phyloP scores from a whole-genome alignment of 2,797 vertebrate genomes.

The Pipistrellus pipistrellus region DNA sequence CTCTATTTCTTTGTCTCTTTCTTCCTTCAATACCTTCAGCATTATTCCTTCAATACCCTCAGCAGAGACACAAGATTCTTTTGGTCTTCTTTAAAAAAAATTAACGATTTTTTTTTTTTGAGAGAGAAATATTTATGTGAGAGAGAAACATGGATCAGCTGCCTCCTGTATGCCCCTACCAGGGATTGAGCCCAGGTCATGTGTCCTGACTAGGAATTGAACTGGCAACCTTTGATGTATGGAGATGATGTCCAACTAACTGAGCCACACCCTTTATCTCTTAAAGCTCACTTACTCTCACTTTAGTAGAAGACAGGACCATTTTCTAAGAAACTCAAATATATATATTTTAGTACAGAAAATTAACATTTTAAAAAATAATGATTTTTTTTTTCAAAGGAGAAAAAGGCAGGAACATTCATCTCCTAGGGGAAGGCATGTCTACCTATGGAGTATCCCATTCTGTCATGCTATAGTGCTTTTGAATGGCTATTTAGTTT shows the following conservation, averaged over 20 bases:
- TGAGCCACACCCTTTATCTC: not conserved
- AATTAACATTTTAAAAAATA: conserved; percentile 69
- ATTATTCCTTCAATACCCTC: not conserved
- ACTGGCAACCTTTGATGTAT: too few relatives aligned
- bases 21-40: not conserved
- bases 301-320: conserved; percentile 33
- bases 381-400: conserved; percentile 63
- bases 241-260: too few relatives aligned
- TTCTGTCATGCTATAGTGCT: conserved; percentile 60
- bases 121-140: too few relatives aligned
- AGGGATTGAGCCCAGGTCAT: too few relatives aligned
- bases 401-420: not conserved
- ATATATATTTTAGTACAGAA: conserved; percentile 8
- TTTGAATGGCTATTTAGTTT: conserved; percentile 71
- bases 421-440: conserved; percentile 11
- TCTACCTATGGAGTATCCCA: not conserved
- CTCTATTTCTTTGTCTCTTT: not conserved
- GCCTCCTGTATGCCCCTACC: too few relatives aligned
- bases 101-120: too few relatives aligned
- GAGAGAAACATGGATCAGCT: too few relatives aligned
- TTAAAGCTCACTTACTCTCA: not conserved
- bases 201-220: too few relatives aligned
- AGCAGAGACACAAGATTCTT: not conserved
- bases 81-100: not conserved
- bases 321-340: conserved; percentile 59